Evolutionary conservation across 2,113 vertebrate species (phyloP), one percentile per base, ranked within the genome.

Genomic region (Hyperopisus bebe): DNA sequence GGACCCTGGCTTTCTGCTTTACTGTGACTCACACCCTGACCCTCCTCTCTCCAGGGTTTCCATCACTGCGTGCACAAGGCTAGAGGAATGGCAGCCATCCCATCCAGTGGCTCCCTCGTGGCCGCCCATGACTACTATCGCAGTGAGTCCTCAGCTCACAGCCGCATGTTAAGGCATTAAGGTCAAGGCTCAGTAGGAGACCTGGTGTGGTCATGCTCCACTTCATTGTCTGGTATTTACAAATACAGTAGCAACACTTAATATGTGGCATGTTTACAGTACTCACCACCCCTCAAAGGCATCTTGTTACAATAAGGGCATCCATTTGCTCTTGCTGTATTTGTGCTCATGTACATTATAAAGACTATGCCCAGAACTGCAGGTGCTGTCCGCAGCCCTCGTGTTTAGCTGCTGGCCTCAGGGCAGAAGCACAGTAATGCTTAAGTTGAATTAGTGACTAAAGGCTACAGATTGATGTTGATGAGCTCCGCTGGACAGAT

Each of bases 81-180:
- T 27, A 6, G 92, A 93, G 93, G 91, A 95, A 99, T 99, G 98
- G 98, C 98, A 90, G 94, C 98, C 92, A 98, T 99, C 96, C 98
- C 98, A 91, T 99, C 97, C 21, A 96, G 96, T 88, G 97, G 98
- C 93, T 99, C 98, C 1, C 98, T 99, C 82, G 94, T 98, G 92
- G 98, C 98, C 90, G 98, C 98, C 0, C 97, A 98, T 88, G 98
- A 98, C 93, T 99, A 98, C 89, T 97, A 97, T 93, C 95, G 98
- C 95, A 96, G 98, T 99, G 94, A 97, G 97, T 95, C 15, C 44
- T 27, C 39, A 44, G 77, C 39, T 82, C 42, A 24, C 39, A 24
- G 24, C 7, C 17, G n/a, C 74, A 17, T 7, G 15, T 80, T 19
- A 17, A 80, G 13, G 35, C n/a, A 10, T 39, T 35, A 19, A 74